Evolutionary conservation across 2,888 invertebrate genomes (phyloP).

Genomic region (Oegoconia quadripuncta): DNA sequence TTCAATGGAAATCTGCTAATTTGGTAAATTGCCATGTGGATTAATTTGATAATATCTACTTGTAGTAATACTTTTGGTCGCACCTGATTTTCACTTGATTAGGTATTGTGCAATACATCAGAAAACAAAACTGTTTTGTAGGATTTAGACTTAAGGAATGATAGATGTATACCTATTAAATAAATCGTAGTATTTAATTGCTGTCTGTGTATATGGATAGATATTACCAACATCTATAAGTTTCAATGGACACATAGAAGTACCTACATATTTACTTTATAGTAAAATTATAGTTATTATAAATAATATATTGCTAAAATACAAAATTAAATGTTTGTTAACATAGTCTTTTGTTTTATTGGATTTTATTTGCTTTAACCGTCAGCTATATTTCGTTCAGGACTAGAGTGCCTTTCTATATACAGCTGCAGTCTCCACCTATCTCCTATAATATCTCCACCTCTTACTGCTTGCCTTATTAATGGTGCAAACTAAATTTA

Average conservation of each 20-base stretch:
- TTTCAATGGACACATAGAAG: constrained; percentile 39
- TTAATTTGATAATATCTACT: constrained; percentile 2
- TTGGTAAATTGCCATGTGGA: constrained; percentile 26
- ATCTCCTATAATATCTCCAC: too few relatives aligned
- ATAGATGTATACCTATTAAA: constrained; percentile 44
- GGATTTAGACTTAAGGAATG: constrained; percentile 37
- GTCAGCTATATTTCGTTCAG: too few relatives aligned
- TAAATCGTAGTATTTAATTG: constrained; percentile 50
- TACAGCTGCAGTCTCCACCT: too few relatives aligned
- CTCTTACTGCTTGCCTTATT: too few relatives aligned
- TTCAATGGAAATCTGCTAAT: constrained; percentile 29
- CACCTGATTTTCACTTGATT: constrained; percentile 28
- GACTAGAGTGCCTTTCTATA: too few relatives aligned
- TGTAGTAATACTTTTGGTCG: constrained; percentile 20
- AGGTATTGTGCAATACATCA: constrained; percentile 68
- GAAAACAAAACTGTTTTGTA: constrained; percentile 52
- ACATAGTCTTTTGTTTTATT: constrained; percentile 45
- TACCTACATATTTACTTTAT: constrained; percentile 56
- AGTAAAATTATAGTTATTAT: constrained; percentile 74
- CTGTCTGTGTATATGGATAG: constrained; percentile 52
- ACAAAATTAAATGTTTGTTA: constrained; percentile 78
- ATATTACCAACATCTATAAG: constrained; percentile 41
- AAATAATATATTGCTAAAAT: constrained; percentile 78
- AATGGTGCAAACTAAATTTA: too few relatives aligned
- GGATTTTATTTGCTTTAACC: constrained; percentile 10